Conservation (phyloP, 2,113 vertebrate species). For the Merops nubicus region DNA sequence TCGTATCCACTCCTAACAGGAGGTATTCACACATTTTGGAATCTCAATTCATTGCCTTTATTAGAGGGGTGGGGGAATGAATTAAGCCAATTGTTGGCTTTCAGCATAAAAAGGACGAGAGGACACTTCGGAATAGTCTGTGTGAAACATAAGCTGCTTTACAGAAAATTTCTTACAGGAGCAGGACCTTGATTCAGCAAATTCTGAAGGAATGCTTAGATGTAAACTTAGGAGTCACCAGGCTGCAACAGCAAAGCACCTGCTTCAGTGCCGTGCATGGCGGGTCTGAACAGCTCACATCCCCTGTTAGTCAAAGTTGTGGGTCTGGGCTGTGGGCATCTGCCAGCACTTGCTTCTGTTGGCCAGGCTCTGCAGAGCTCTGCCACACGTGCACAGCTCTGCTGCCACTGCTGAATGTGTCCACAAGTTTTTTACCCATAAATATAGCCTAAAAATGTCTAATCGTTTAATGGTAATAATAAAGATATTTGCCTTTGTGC, state of each 20-base stretch:
- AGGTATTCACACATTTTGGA: background rate
- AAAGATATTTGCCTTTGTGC: background rate
- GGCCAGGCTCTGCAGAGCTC: background rate
- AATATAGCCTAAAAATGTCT: background rate
- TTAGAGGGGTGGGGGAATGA: accelerated
- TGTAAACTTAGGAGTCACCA: background rate
- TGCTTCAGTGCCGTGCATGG: background rate
- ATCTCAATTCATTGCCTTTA: background rate
- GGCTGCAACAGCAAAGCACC: background rate
- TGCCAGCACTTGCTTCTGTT: background rate
- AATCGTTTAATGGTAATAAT: background rate
- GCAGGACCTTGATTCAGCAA: background rate
- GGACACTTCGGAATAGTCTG: background rate
- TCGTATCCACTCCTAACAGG: background rate
- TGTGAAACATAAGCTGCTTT: background rate
- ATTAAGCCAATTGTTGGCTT: background rate
- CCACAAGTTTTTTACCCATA: background rate
- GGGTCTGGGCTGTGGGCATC: background rate
- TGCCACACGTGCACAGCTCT: background rate
- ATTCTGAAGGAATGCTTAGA: background rate
- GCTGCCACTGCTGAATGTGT: background rate
- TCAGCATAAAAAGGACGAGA: background rate
- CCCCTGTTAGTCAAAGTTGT: background rate
- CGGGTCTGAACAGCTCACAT: background rate
- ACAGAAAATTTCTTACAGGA: background rate